A percentile compares a stretch with the other conserved stretches of the same genome.
Evolutionary conservation across 1,140 invertebrate species (phyloP).

Genomic region (Lucilia cuprina): DNA sequence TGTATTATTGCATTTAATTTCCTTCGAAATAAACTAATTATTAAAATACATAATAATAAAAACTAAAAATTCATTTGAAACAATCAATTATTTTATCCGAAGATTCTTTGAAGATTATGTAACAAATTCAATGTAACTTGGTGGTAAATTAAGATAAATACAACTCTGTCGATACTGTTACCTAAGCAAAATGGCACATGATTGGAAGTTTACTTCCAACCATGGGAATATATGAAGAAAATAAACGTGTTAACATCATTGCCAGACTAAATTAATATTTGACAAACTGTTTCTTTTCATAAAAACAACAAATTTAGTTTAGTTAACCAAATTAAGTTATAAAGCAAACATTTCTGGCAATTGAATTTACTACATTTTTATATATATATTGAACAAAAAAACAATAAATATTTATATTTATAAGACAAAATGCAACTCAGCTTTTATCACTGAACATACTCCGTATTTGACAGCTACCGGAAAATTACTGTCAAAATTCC

Average conservation of each 20-base stretch:
- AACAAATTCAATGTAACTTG: background rate
- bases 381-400: background rate
- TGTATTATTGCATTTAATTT: no score
- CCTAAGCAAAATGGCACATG: background rate
- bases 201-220: background rate
- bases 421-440: background rate
- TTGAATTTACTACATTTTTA: no score
- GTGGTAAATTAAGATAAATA: background rate
- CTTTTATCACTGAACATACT: background rate
- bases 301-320: background rate
- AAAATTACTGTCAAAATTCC: constrained; percentile 29
- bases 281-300: background rate
- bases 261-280: background rate
- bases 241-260: background rate
- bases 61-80: no score
- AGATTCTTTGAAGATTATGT: background rate
- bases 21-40: no score
- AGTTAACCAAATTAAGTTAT: no score
- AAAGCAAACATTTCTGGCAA: no score
- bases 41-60: no score
- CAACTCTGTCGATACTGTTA: background rate
- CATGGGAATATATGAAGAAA: background rate
- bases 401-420: background rate
- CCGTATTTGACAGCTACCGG: background rate
- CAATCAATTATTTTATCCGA: no score